phyloP scores from a whole-genome alignment of 1,140 invertebrate species.

The Colletes gigas region DNA sequence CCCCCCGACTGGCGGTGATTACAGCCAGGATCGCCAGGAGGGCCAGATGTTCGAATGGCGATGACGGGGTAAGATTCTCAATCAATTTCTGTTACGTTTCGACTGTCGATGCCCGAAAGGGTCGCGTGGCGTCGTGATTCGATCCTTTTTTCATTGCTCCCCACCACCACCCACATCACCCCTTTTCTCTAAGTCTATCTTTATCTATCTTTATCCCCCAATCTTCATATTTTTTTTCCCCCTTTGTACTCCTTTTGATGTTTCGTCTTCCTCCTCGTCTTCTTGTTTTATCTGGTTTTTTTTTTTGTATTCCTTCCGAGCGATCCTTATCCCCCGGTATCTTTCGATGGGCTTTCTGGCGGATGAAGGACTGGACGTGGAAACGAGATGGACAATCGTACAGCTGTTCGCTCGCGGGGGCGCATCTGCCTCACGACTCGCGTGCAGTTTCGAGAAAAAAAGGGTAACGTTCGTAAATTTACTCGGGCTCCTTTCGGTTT shows the following conservation, averaged over 20 bases:
- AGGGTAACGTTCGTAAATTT: conserved; percentile 38
- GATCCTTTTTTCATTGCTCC: conserved; percentile 12
- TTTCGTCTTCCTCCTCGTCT: conserved; percentile 1
- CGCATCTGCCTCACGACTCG: conserved; percentile 69
- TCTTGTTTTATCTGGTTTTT: conserved; percentile 17
- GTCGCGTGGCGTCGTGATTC: conserved; percentile 67
- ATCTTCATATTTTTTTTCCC: too few relatives aligned
- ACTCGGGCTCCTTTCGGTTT: conserved; percentile 26
- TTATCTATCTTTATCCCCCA: conserved; percentile 4
- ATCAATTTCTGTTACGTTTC: conserved; percentile 68
- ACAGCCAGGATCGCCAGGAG: conserved; percentile 66
- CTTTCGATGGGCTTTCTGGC: conserved; percentile 56
- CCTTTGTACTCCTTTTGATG: neutral
- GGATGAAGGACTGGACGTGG: conserved; percentile 64
- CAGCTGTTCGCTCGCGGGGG: conserved; percentile 74
- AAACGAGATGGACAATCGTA: conserved; percentile 72
- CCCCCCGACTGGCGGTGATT: conserved; percentile 64
- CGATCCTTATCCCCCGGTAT: conserved; percentile 64
- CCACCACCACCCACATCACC: conserved; percentile 30
- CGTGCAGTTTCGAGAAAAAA: conserved; percentile 58
- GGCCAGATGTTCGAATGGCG: conserved; percentile 68
- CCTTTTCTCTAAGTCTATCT: conserved; percentile 50
- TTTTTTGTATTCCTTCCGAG: conserved; percentile 27
- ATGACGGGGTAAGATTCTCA: conserved; percentile 64
- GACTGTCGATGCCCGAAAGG: conserved; percentile 26